A percentile compares a stretch with the other conserved stretches of the same genome.
These are phyloP conservation scores for Musca domestica DNA, from an alignment of 1,140 invertebrate genomes.

Conservation along the genomic window DNA sequence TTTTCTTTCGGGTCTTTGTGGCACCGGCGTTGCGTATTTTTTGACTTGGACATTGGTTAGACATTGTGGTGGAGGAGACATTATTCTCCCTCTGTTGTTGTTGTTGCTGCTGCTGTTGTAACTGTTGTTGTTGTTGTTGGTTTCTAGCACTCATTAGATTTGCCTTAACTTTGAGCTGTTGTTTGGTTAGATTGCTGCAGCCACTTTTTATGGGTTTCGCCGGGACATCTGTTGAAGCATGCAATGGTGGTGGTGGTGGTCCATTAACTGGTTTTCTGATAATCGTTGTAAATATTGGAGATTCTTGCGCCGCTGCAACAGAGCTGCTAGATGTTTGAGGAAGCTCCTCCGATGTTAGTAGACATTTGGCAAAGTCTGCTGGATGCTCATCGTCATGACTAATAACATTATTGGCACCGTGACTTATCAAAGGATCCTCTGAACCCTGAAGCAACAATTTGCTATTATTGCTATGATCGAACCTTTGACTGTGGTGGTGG, in stretches of 20 bases:
- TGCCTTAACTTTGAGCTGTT: conserved; percentile 43
- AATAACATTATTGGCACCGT: conserved; percentile 40
- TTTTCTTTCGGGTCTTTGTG: conserved; percentile 56
- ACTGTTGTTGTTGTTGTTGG: neutral
- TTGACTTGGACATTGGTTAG: neutral
- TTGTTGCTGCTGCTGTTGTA: conserved; percentile 26
- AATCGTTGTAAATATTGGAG: no score
- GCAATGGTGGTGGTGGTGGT: neutral
- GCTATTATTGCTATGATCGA: conserved; percentile 25
- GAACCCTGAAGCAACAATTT: conserved; percentile 45
- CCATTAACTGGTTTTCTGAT: no score
- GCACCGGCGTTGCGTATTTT: neutral
- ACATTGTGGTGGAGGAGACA: neutral
- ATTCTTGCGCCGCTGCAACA: neutral
- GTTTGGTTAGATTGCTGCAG: conserved; percentile 46
- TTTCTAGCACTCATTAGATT: conserved; percentile 42
- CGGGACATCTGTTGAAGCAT: neutral
- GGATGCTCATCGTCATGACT: conserved; percentile 45
- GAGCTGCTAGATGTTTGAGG: neutral
- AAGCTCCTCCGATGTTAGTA: neutral
- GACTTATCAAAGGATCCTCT: conserved; percentile 50
- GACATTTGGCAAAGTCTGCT: conserved; percentile 27
- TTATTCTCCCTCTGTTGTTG: conserved; percentile 2
- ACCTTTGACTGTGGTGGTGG: conserved; percentile 2
- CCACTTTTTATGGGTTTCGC: conserved; percentile 27